These are phyloP conservation scores for Leucoraja ocellata DNA, from an alignment of 2,797 vertebrate species.

Conservation along the genomic window DNA sequence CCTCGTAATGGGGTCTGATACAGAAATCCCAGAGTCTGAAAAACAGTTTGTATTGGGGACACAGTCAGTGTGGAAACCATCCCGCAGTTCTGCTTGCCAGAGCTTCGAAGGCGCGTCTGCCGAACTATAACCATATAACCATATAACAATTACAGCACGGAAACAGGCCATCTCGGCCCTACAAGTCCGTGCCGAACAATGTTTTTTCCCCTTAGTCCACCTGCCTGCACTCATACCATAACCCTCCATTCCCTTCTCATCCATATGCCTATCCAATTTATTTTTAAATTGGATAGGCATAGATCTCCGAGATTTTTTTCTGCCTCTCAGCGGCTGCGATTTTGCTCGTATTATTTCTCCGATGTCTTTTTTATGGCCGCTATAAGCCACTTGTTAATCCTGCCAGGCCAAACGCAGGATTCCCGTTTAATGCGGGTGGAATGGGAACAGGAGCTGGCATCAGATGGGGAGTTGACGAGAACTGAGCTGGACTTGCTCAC, in stretches of 20 bases:
- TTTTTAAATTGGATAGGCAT: too few relatives aligned
- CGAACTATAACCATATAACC: too few relatives aligned
- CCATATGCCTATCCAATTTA: too few relatives aligned
- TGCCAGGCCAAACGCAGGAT: background rate
- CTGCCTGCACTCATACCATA: too few relatives aligned
- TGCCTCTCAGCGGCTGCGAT: background rate
- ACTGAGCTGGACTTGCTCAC: background rate
- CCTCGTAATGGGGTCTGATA: background rate
- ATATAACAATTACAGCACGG: too few relatives aligned
- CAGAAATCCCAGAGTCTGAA: background rate
- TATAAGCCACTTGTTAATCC: background rate
- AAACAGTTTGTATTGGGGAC: background rate
- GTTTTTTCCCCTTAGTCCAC: too few relatives aligned
- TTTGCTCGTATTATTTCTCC: background rate
- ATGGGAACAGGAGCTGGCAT: background rate
- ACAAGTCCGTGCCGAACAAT: too few relatives aligned
- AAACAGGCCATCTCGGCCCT: too few relatives aligned
- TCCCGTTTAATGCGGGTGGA: background rate
- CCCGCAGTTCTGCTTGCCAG: background rate
- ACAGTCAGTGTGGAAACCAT: background rate
- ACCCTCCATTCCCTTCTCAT: too few relatives aligned
- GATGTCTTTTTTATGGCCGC: background rate
- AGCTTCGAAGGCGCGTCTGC: background rate
- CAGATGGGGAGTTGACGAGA: background rate
- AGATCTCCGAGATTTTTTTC: background rate